These are phyloP conservation scores for Pseudomyrmex dendroicus DNA, from an alignment of 1,140 invertebrate species.

Conservation along the genomic window DNA sequence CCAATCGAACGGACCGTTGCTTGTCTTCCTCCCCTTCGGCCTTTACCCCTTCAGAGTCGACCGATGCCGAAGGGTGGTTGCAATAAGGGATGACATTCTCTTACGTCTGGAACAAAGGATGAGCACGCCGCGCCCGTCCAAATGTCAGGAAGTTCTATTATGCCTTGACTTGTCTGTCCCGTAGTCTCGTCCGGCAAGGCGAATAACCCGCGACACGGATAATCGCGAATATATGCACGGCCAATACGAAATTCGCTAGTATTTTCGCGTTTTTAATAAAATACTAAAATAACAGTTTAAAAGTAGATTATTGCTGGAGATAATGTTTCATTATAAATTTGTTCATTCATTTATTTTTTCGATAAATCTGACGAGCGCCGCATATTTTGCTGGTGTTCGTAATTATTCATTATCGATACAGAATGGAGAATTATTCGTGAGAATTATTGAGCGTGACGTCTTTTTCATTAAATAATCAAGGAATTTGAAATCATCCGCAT, in stretches of 20 bases:
- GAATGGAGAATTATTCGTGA: constrained; percentile 21
- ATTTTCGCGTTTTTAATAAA: constrained; percentile 10
- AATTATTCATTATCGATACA: constrained; percentile 34
- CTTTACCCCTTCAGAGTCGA: constrained; percentile 28
- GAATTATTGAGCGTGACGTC: constrained; percentile 14
- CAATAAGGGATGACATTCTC: constrained; percentile 75
- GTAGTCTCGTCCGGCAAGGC: background rate
- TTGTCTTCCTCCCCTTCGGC: constrained; percentile 38
- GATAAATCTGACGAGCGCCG: constrained; percentile 11
- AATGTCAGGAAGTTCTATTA: constrained; percentile 72
- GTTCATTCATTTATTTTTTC: constrained; percentile 6
- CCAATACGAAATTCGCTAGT: background rate
- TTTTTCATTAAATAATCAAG: constrained; percentile 50
- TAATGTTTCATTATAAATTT: constrained; percentile 21
- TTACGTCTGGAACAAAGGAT: constrained; percentile 71
- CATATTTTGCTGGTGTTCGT: background rate
- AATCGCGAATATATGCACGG: constrained; percentile 9
- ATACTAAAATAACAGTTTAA: background rate
- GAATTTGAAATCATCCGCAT: constrained; percentile 38
- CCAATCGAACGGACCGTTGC: constrained; percentile 65
- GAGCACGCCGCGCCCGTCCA: constrained; percentile 23
- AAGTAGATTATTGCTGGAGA: background rate
- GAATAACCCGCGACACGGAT: background rate
- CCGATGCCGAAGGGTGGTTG: constrained; percentile 47
- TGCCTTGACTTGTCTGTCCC: constrained; percentile 55